Percentiles rank a stretch among this genome's conserved stretches.
Evolutionary conservation across 2,888 invertebrate species (phyloP).

Genomic region (Bombylius discolor): DNA sequence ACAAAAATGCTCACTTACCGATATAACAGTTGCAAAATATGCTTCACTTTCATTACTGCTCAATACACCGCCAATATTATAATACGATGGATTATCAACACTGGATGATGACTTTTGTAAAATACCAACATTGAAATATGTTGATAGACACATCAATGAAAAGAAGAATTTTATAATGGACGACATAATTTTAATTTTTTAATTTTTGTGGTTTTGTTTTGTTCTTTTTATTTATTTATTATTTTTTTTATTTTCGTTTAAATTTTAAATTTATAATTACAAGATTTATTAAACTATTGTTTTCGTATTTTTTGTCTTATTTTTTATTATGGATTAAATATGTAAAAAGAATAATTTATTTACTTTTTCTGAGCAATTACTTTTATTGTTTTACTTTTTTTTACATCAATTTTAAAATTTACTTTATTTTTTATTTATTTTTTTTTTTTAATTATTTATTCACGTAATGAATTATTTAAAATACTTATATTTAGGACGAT

Average conservation of each 20-base stretch:
- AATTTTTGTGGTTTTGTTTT: neutral
- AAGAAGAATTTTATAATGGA: slow-evolving; percentile 5
- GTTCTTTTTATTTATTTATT: neutral
- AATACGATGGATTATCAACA: slow-evolving; percentile 51
- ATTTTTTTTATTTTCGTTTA: neutral
- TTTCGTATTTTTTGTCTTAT: neutral
- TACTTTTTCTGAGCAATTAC: neutral
- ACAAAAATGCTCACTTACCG: slow-evolving; percentile 44
- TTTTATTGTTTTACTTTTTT: too few species aligned
- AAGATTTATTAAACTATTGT: neutral
- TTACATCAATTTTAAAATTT: too few species aligned
- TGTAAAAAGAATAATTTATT: neutral
- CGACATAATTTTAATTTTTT: slow-evolving; percentile 11
- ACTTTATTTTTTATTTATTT: too few species aligned
- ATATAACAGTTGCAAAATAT: slow-evolving; percentile 71
- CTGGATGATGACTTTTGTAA: slow-evolving; percentile 15
- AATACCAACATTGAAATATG: slow-evolving; percentile 8
- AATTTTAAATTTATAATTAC: neutral
- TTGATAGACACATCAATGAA: slow-evolving; percentile 6
- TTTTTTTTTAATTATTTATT: too few species aligned
- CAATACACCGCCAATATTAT: slow-evolving; percentile 86
- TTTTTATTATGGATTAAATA: neutral
- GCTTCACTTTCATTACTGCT: slow-evolving; percentile 67
- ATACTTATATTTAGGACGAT: too few species aligned
- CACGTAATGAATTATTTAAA: too few species aligned